These are phyloP conservation scores for Heliothis peltigera DNA, from an alignment of 2,888 invertebrate genomes.

Conservation along the genomic window DNA sequence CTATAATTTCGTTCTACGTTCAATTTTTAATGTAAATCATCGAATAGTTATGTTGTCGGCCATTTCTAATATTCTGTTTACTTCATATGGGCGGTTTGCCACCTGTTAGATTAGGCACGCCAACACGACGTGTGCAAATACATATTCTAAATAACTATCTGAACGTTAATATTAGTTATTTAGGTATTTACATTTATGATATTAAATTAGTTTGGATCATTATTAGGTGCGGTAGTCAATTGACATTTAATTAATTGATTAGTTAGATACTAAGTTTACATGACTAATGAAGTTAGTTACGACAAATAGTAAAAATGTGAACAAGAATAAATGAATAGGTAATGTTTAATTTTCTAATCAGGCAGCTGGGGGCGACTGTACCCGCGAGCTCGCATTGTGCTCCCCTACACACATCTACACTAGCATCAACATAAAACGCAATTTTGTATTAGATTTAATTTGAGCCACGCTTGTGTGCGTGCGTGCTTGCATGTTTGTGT, in stretches of 20 bases:
- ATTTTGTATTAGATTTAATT: constrained; percentile 90
- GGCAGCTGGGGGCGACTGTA: constrained; percentile 76
- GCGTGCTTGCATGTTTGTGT: constrained; percentile 63
- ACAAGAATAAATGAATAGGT: constrained; percentile 4
- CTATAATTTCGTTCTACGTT: too few relatives aligned
- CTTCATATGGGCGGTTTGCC: constrained; percentile 26
- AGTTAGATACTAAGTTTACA: background rate
- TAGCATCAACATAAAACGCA: constrained; percentile 89
- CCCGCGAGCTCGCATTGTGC: constrained; percentile 85
- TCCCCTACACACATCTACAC: constrained; percentile 85
- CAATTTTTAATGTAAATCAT: background rate
- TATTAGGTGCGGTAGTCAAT: background rate
- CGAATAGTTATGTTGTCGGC: constrained; percentile 1
- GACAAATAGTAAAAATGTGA: background rate
- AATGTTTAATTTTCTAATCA: constrained; percentile 68
- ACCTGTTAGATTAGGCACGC: constrained; percentile 51
- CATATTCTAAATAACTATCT: constrained; percentile 16
- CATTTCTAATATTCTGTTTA: constrained; percentile 22
- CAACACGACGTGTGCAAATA: constrained; percentile 15
- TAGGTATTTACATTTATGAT: background rate
- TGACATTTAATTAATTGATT: background rate
- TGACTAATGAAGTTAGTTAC: background rate
- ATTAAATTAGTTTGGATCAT: background rate
- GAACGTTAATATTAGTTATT: background rate
- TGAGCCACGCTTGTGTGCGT: constrained; percentile 75